Evolutionary conservation across 1,140 invertebrate genomes (phyloP).

Genomic region (Aplysia californica): DNA sequence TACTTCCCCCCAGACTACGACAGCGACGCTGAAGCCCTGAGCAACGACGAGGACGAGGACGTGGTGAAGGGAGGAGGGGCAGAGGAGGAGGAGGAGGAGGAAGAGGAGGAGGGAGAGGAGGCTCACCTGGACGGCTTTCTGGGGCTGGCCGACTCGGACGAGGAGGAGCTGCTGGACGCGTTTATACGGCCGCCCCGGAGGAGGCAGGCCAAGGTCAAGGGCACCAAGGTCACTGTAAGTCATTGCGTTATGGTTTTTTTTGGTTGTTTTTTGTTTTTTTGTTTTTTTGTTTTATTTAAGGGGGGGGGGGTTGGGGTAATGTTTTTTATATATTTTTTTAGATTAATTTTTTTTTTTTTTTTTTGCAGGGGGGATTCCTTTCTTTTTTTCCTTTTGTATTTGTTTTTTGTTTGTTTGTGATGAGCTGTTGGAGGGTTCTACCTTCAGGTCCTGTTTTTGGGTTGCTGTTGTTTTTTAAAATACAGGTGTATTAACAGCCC

Average conservation of each 20-base stretch:
- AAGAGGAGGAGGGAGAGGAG: constrained; percentile 26
- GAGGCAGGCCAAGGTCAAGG: constrained; percentile 15
- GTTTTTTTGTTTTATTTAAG: too few relatives aligned
- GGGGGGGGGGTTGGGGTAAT: too few relatives aligned
- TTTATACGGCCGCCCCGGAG: constrained; percentile 10
- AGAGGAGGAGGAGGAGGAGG: constrained; percentile 29
- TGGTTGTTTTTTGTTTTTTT: not conserved
- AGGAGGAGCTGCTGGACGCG: constrained; percentile 10
- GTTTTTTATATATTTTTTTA: too few relatives aligned
- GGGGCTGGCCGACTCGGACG: constrained; percentile 6
- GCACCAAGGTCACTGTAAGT: constrained; percentile 44
- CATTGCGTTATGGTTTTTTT: not conserved
- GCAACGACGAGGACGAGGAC: constrained; percentile 47
- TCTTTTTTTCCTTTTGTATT: too few relatives aligned
- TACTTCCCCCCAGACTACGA: constrained; percentile 71
- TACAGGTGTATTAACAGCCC: too few relatives aligned
- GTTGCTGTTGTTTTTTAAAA: too few relatives aligned
- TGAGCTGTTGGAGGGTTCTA: not conserved
- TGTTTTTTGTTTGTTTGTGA: too few relatives aligned
- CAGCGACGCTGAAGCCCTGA: constrained; percentile 61
- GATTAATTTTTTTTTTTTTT: too few relatives aligned
- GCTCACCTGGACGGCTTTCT: constrained; percentile 16
- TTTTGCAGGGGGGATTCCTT: too few relatives aligned
- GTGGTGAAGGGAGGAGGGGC: constrained; percentile 67
- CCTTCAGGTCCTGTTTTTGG: too few relatives aligned